Evolutionary conservation across 2,797 vertebrate species (phyloP).

Genomic region (Pseudomugil gertrudae): DNA sequence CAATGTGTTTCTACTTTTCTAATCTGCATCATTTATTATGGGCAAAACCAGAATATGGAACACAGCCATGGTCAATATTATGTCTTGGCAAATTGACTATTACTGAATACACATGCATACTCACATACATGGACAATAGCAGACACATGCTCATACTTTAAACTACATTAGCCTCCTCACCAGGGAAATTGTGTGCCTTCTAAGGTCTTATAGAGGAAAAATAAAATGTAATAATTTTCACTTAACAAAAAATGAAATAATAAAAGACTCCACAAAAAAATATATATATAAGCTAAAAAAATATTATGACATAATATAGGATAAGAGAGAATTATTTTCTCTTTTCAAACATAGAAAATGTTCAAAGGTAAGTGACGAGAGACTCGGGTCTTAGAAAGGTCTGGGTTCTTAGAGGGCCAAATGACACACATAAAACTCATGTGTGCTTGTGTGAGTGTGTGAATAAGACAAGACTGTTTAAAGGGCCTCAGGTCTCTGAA

Average conservation of each 20-base stretch:
- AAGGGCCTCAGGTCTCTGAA: constrained; percentile 75
- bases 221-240: constrained; percentile 46
- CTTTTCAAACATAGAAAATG: constrained; percentile 23
- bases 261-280: constrained; percentile 36
- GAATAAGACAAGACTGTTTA: constrained; percentile 65
- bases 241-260: constrained; percentile 58
- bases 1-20: constrained; percentile 85
- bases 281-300: constrained; percentile 52
- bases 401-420: not conserved
- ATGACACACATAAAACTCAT: not conserved
- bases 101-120: constrained; percentile 66
- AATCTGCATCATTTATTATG: constrained; percentile 85
- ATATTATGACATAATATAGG: constrained; percentile 37
- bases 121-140: constrained; percentile 61
- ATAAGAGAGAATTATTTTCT: constrained; percentile 38
- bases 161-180: constrained; percentile 47
- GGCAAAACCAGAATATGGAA: constrained; percentile 78
- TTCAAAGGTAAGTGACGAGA: constrained; percentile 37
- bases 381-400: constrained; percentile 18
- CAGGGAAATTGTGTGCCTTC: constrained; percentile 56
- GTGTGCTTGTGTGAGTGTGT: constrained; percentile 28
- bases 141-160: constrained; percentile 53
- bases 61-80: constrained; percentile 83
- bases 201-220: constrained; percentile 57
- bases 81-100: constrained; percentile 76